Percentiles rank a stretch among this genome's conserved stretches.
These are phyloP conservation scores for Bombus terrestris DNA, from an alignment of 1,140 invertebrate species.

Conservation along the genomic window DNA sequence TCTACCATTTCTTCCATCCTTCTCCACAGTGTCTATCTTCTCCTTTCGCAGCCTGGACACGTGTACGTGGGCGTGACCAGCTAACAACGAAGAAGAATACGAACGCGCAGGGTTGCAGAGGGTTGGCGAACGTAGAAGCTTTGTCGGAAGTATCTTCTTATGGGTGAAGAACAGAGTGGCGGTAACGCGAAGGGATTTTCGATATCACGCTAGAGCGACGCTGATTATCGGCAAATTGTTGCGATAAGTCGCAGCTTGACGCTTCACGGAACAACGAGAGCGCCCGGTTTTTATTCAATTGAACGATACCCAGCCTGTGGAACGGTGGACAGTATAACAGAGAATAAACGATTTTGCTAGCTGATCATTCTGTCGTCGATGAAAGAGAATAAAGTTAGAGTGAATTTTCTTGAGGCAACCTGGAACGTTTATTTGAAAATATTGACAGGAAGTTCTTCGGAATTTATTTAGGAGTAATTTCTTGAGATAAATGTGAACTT, in stretches of 20 bases:
- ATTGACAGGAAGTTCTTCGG: background rate
- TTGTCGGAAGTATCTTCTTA: constrained; percentile 49
- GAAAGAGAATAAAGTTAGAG: background rate
- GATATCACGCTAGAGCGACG: constrained; percentile 48
- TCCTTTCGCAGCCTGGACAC: constrained; percentile 53
- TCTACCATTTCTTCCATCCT: background rate
- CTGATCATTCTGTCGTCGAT: background rate
- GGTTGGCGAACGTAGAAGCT: constrained; percentile 14
- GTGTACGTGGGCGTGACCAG: constrained; percentile 39
- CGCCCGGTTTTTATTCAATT: constrained; percentile 19
- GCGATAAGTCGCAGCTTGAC: constrained; percentile 43
- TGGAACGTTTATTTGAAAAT: background rate
- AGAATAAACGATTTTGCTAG: background rate
- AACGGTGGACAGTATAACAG: background rate
- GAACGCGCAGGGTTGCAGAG: background rate
- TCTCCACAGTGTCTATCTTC: constrained; percentile 26
- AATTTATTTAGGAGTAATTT: background rate
- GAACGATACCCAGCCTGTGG: background rate
- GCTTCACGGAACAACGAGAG: background rate
- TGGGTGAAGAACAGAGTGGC: constrained; percentile 4
- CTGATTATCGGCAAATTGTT: constrained; percentile 65
- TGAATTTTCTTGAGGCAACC: background rate
- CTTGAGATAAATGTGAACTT: background rate
- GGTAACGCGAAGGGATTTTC: constrained; percentile 36
- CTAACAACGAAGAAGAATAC: constrained; percentile 18